Base-by-base conservation (phyloP, 2,797 vertebrate species). In the Alosa sapidissima region DNA sequence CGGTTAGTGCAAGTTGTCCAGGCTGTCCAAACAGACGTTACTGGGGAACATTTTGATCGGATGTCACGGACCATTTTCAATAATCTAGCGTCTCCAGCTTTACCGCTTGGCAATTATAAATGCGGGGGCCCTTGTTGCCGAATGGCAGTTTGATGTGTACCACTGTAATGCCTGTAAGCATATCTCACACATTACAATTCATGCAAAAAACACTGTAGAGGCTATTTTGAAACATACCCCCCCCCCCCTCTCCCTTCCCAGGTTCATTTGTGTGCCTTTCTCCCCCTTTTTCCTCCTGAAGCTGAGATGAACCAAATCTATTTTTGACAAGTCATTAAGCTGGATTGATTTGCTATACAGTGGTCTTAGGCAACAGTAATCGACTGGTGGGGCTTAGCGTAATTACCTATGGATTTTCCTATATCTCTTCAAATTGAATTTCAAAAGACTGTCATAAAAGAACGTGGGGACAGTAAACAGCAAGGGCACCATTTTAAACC, bases 351-450 rank as follows among this genome's bases (percentile, higher is more conserved):
- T 84, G 84, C 87, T 86, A 85, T 85, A 89, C 90, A 89, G 85
- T 89, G 89, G 91, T 89, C 91, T 88, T 88, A 84, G 82, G 85
- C 81, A 91, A 88, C 89, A 89, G 86, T 91, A 93, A 91, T 93
- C 83, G 90, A 86, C 85, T 88, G 82, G 91, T 89, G 84, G 83
- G 90, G 91, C 90, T 92, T 91, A 91, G 88, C 83, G 89, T 92
- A 92, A 94, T 94, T 91, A 90, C 90, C 89, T 92, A 91, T 92
- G 89, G 93, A 93, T 94, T 94, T 93, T 92, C 85, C 84, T 86
- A 89, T 92, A 86, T 91, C 87, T 88, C 54, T 87, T 90, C 88
- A 87, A 91, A 89, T 92, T 91, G 86, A 88, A 88, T 90, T 90
- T 91, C 86, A 75, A 85, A 88, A 87, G 83, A 84, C 86, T 86